Conservation (phyloP, 2,888 invertebrate genomes). For the Unio pictorum region DNA sequence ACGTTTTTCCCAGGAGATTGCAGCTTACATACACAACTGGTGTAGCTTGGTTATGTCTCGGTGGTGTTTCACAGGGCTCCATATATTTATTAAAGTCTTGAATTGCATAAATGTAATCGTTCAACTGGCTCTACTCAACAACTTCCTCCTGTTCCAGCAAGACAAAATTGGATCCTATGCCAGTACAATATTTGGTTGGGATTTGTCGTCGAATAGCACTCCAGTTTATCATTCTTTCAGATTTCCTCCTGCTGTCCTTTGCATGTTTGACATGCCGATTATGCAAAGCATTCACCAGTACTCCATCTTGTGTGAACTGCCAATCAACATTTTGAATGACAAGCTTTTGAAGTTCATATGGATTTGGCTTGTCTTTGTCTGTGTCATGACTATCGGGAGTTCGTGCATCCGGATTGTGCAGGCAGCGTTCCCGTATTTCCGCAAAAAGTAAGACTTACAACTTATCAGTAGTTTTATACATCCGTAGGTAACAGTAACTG, state of each 20-base stretch:
- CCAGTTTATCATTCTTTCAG: conserved; percentile 10
- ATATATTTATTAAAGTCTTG: conserved; percentile 25
- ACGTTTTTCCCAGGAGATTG: conserved; percentile 18
- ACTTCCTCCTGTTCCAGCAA: conserved; percentile 1
- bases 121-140: conserved; percentile 20
- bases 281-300: conserved; percentile 9
- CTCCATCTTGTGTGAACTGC: conserved; percentile 18
- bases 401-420: conserved; percentile 14
- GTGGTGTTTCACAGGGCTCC: conserved; percentile 23
- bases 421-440: conserved; percentile 17
- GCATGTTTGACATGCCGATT: conserved; percentile 12
- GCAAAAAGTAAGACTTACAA: conserved; percentile 20
- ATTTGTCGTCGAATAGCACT: conserved; percentile 6
- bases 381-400: conserved; percentile 23
- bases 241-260: conserved; percentile 20
- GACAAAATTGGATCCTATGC: too few species aligned
- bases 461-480: too few species aligned
- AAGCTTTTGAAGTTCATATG: conserved; percentile 24
- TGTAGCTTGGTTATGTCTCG: conserved; percentile 23
- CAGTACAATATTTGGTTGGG: too few species aligned
- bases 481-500: too few species aligned
- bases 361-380: conserved; percentile 30
- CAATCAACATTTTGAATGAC: conserved; percentile 23
- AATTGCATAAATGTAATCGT: conserved; percentile 22
- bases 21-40: conserved; percentile 27